Evolutionary conservation across 2,113 vertebrate species (phyloP).

Genomic region (Dasyornis broadbenti): DNA sequence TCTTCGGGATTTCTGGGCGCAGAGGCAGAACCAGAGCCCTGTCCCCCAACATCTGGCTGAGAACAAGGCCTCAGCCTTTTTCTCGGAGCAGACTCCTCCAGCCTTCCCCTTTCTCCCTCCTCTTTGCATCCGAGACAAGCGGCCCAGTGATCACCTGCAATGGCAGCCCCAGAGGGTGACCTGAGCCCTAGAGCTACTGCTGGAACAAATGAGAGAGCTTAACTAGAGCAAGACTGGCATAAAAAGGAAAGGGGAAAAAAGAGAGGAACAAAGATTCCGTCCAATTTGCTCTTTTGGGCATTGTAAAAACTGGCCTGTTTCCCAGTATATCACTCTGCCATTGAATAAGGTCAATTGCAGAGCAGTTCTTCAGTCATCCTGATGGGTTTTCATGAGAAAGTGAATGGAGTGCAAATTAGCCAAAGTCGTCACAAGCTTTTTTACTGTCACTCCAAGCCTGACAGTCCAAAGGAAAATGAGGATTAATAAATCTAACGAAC

Average conservation of each 20-base stretch:
- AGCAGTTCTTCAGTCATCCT: slow-evolving; percentile 73
- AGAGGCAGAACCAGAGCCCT: neutral
- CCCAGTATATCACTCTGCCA: slow-evolving; percentile 77
- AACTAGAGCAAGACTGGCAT: slow-evolving; percentile 69
- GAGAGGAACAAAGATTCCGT: slow-evolving; percentile 76
- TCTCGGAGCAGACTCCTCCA: neutral
- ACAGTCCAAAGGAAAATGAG: slow-evolving; percentile 70
- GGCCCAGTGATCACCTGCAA: slow-evolving; percentile 61
- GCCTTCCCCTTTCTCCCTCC: neutral
- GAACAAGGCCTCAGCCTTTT: neutral
- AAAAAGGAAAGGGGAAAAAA: slow-evolving; percentile 64
- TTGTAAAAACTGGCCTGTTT: slow-evolving; percentile 79
- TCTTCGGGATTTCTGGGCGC: neutral
- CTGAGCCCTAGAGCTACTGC: slow-evolving; percentile 55
- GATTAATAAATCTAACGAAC: slow-evolving; percentile 72
- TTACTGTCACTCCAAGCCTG: slow-evolving; percentile 75
- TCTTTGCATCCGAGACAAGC: slow-evolving; percentile 13
- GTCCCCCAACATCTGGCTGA: neutral
- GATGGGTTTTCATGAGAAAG: slow-evolving; percentile 76
- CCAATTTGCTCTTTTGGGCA: slow-evolving; percentile 83
- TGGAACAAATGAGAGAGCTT: slow-evolving; percentile 72
- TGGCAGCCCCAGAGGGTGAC: slow-evolving; percentile 70
- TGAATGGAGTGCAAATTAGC: slow-evolving; percentile 85
- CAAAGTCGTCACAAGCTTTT: slow-evolving; percentile 75
- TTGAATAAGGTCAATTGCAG: slow-evolving; percentile 79